Base-by-base conservation (phyloP, 2,888 invertebrate genomes). In the Andrena marginata region DNA sequence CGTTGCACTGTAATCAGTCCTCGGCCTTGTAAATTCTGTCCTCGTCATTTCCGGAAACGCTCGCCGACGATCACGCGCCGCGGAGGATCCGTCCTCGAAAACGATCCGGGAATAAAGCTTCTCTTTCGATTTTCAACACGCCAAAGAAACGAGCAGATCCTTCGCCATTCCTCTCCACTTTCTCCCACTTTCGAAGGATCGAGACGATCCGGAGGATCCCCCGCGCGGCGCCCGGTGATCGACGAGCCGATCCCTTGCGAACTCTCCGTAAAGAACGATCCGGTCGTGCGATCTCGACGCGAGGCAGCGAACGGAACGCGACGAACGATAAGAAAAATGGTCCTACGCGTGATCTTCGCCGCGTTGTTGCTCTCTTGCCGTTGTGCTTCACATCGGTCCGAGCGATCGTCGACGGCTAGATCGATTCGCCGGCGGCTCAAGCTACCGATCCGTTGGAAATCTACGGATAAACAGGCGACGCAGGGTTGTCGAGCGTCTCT, bases 1-100 rank as follows among this genome's bases (percentile, higher is more conserved):
- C 90, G 89, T 89, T 90, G 90, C 89, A 89, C 89, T 85, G 83
- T 87, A 88, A 88, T 81, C 82, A 86, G 74, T 87, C 86, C 88
- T 89, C 85, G 86, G 87, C 87, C 89, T 90, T 89, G 86, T 89
- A 86, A 87, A 89, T 85, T 84, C 79, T 86, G 81, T 88, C 84
- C 87, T 87, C 71, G 76, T 82, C 85, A 86, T 77, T 88, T 88
- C 77, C 65, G 60, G 64, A 65, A 68, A 74, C 48, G 62, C 65
- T 67, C n/a, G 26, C 67, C 74, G 78, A 65, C 63, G n/a, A 64
- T 51, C 78, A 31, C 56, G 26, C 69, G 82, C 67, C 70, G 54
- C 59, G 51, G 29, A 35, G 31, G 23, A 74, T 71, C 78, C 49
- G 31, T 60, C 4, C 20, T 68, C 63, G 26, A 48, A n/a, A 35